Evolutionary conservation across 2,113 vertebrate species (phyloP), one percentile per base, ranked within the genome.

Genomic region (Rhipidura dahli): DNA sequence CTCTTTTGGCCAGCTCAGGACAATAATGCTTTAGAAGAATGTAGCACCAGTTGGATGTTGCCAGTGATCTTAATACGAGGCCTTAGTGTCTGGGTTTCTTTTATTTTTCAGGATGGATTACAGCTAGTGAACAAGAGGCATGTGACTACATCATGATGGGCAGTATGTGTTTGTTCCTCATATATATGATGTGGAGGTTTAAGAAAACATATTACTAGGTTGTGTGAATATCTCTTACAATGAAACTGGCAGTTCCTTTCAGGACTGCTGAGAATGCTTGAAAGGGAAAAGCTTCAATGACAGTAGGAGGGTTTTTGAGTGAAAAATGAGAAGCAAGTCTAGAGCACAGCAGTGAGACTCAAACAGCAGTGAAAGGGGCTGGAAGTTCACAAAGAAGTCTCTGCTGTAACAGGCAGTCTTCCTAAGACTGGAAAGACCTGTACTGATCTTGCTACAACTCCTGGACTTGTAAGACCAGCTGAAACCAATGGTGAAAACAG

Each of bases 151-250:
- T 56, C 24, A 37, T 18, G 40, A 42, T 57, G 19, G 9, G 5
- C 5, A 70, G 6, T 27, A 45, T 60, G 24, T 33, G 4, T 63
- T 33, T 56, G 6, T n/a, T 78, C 13, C 40, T 44, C 35, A 16
- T n/a, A 21, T 35, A 4, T 28, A 22, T 23, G 4, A 40, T 75
- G 24, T 65, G 9, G 11, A 27, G 3, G 13, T 87, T 90, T 70
- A 30, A 66, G 61, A 64, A 60, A 60, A 56, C 0, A 0, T 65
- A n/a, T 18, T 7, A 31, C 6, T 31, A 22, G 12, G 4, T 42
- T 3, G 6, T 2, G 20, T 42, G 47, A 71, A 84, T 71, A 39
- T 11, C 19, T 63, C 30, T 83, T 21, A 13, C 8, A 47, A 13
- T 5, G 5, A 61, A 76, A 42, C 4, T 31, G 10, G 2, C 56